A percentile compares a stretch with the other conserved stretches of the same genome.
phyloP scores from a whole-genome alignment of 2,888 invertebrate species.

The Apotomis turbidana region DNA sequence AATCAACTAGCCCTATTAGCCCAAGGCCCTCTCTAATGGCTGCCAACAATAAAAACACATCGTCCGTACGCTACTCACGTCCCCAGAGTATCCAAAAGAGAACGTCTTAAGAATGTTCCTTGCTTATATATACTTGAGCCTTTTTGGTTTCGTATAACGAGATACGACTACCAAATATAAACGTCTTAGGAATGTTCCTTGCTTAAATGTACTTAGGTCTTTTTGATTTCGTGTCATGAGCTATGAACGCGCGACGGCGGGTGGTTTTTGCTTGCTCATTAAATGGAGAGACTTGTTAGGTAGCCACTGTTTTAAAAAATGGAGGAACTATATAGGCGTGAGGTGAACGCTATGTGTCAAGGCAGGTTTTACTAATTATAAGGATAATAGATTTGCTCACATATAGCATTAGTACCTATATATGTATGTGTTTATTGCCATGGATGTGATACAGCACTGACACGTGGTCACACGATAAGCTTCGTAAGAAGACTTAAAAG shows the following conservation, averaged over 20 bases:
- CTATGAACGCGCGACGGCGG: not conserved
- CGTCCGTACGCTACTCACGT: constrained; percentile 24
- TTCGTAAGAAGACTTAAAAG: no score
- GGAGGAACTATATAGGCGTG: not conserved
- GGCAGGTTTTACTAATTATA: not conserved
- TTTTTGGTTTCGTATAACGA: not conserved
- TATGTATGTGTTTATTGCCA: no score
- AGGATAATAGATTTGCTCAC: not conserved
- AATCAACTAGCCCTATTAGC: constrained; percentile 22
- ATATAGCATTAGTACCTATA: no score
- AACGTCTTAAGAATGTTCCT: constrained; percentile 8
- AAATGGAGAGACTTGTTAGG: constrained; percentile 16
- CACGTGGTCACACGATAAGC: no score
- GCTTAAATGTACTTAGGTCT: not conserved
- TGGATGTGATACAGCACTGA: no score
- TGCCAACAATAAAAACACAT: constrained; percentile 14
- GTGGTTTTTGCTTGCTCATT: constrained; percentile 14
- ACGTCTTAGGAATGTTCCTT: constrained; percentile 5
- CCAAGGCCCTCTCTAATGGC: constrained; percentile 13
- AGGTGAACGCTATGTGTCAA: not conserved
- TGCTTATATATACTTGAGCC: not conserved
- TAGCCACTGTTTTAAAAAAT: constrained; percentile 9
- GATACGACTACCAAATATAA: not conserved
- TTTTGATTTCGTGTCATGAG: not conserved
- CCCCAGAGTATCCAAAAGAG: not conserved